Evolutionary conservation across 2,797 vertebrate genomes (phyloP).

Genomic region (Astyanax mexicanus): DNA sequence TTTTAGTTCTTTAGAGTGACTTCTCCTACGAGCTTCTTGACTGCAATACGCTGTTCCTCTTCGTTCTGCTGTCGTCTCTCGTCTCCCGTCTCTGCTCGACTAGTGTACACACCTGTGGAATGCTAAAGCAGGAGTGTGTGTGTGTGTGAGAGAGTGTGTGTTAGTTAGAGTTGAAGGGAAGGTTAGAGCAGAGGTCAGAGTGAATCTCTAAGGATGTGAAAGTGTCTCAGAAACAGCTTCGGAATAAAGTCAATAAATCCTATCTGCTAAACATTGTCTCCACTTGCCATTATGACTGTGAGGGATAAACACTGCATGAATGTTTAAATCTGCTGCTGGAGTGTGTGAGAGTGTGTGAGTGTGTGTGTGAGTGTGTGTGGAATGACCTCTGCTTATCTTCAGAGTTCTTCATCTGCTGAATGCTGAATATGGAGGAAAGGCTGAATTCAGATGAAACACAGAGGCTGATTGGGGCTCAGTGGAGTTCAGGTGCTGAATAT

Average conservation of each 20-base stretch:
- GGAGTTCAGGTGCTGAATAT: conserved; percentile 77
- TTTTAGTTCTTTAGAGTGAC: too few relatives aligned
- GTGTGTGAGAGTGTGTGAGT: too few relatives aligned
- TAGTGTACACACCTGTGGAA: conserved; percentile 37
- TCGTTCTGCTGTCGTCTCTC: not conserved
- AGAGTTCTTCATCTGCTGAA: conserved; percentile 67
- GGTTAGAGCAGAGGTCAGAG: conserved; percentile 64
- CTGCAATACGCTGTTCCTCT: too few relatives aligned
- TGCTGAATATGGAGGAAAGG: conserved; percentile 66
- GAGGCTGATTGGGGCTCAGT: conserved; percentile 62
- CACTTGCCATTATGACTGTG: conserved; percentile 69
- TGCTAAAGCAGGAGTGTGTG: conserved; percentile 46
- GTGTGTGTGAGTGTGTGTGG: conserved; percentile 53
- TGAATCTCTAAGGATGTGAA: conserved; percentile 57
- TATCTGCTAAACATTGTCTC: conserved; percentile 76
- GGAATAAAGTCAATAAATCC: conserved; percentile 75
- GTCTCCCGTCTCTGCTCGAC: not conserved
- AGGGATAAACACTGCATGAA: conserved; percentile 79
- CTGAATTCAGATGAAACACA: conserved; percentile 63
- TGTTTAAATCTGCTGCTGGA: conserved; percentile 67
- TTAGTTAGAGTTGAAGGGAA: conserved; percentile 64
- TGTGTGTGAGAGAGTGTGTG: conserved; percentile 8
- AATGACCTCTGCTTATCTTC: conserved; percentile 79
- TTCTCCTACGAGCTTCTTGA: too few relatives aligned
- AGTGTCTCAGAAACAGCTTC: conserved; percentile 66